phyloP scores from a whole-genome alignment of 2,888 invertebrate genomes.

The Lasioglossum vierecki region DNA sequence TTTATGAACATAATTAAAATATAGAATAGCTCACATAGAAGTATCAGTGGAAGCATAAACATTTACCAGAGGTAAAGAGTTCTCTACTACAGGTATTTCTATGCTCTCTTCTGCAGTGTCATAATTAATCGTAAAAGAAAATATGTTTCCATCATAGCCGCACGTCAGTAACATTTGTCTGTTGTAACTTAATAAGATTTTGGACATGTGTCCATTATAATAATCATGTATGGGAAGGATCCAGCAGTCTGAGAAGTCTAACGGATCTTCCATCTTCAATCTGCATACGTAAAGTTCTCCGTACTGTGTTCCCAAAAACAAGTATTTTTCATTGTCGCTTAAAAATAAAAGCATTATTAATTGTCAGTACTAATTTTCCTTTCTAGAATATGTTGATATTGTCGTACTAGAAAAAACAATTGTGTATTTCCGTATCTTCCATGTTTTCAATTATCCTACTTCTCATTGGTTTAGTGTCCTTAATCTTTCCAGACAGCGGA shows the following conservation, averaged over 20 bases:
- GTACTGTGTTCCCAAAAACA: slow-evolving; percentile 87
- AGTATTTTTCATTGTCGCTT: slow-evolving; percentile 83
- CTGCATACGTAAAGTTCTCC: slow-evolving; percentile 87
- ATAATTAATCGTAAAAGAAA: slow-evolving; percentile 85
- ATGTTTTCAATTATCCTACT: slow-evolving; percentile 85
- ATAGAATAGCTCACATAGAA: background rate
- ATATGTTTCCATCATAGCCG: slow-evolving; percentile 92
- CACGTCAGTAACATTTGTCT: slow-evolving; percentile 86
- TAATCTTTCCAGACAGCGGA: slow-evolving; percentile 73
- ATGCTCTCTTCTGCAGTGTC: slow-evolving; percentile 36
- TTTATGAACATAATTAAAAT: slow-evolving; percentile 10
- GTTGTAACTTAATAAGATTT: slow-evolving; percentile 87
- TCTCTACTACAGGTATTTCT: slow-evolving; percentile 50
- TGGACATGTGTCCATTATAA: slow-evolving; percentile 88
- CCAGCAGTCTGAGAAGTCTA: slow-evolving; percentile 88
- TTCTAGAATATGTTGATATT: slow-evolving; percentile 10
- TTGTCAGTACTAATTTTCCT: background rate
- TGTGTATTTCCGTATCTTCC: slow-evolving; percentile 86
- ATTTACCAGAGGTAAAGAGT: slow-evolving; percentile 53
- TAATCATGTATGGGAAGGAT: slow-evolving; percentile 91
- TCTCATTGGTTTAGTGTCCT: slow-evolving; percentile 83
- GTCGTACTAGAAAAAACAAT: slow-evolving; percentile 85
- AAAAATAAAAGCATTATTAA: slow-evolving; percentile 6
- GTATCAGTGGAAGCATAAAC: background rate
- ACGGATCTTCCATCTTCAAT: slow-evolving; percentile 84